phyloP scores from a whole-genome alignment of 2,888 invertebrate genomes.

The Stomorhina lunata region DNA sequence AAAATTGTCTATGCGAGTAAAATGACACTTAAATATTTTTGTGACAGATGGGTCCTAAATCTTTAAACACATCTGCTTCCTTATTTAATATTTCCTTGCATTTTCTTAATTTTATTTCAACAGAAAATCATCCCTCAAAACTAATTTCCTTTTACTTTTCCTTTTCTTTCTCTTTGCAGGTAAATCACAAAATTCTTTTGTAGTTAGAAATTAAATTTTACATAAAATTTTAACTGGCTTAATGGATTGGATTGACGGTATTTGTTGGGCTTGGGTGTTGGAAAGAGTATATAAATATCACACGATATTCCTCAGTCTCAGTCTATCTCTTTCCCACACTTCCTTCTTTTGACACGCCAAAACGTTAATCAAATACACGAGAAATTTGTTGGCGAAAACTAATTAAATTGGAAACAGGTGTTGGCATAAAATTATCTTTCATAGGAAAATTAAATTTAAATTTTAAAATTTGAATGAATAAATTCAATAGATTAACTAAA shows the following conservation, averaged over 20 bases:
- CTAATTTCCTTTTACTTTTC: slow-evolving; percentile 16
- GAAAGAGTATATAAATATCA: neutral
- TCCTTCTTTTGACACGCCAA: neutral
- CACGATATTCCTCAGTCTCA: neutral
- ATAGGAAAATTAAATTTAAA: neutral
- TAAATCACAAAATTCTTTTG: slow-evolving; percentile 31
- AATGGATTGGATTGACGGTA: neutral
- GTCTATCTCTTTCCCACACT: neutral
- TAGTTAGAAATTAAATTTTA: neutral
- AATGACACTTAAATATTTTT: too few relatives aligned
- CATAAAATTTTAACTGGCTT: neutral
- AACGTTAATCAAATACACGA: neutral
- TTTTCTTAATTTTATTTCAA: neutral
- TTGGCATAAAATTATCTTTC: slow-evolving; percentile 46
- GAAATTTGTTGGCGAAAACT: neutral
- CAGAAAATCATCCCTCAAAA: neutral
- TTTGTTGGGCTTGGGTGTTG: neutral
- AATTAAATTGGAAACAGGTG: slow-evolving; percentile 32
- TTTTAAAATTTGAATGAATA: too few relatives aligned
- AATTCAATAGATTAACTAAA: too few relatives aligned
- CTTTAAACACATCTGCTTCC: too few relatives aligned
- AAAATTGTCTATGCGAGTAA: too few relatives aligned
- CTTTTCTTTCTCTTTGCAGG: slow-evolving; percentile 42
- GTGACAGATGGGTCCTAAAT: too few relatives aligned
- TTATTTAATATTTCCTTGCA: neutral